These are phyloP conservation scores for Dioctria linearis DNA, from an alignment of 2,888 invertebrate species.

Conservation along the genomic window DNA sequence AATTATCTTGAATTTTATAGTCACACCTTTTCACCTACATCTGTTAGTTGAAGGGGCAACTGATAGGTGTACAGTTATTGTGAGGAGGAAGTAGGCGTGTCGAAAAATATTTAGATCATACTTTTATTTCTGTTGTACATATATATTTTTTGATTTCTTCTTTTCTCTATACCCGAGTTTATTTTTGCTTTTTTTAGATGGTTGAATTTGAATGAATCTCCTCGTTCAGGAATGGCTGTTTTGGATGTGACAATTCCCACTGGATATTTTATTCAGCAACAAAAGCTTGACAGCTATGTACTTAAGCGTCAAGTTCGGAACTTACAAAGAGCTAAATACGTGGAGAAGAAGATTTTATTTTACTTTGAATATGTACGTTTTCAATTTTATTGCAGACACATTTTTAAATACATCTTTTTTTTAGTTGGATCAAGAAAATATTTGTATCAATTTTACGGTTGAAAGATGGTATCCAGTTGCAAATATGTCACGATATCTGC, in stretches of 20 bases:
- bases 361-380: constrained; percentile 91
- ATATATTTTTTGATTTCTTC: no score
- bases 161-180: neutral
- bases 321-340: constrained; percentile 87
- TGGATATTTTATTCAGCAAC: constrained; percentile 92
- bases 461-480: constrained; percentile 97
- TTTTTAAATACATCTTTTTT: constrained; percentile 59
- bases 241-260: constrained; percentile 90
- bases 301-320: constrained; percentile 83
- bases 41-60: no score
- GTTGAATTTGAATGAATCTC: constrained; percentile 83
- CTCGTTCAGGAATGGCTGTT: constrained; percentile 90
- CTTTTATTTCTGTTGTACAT: no score
- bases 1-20: no score
- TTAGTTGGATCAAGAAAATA: constrained; percentile 86
- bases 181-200: constrained; percentile 74
- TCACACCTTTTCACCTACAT: no score
- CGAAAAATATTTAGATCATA: no score
- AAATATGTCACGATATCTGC: constrained; percentile 94
- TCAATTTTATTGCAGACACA: constrained; percentile 11
- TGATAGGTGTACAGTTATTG: no score
- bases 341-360: constrained; percentile 87
- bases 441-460: constrained; percentile 93
- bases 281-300: constrained; percentile 89
- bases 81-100: no score